Base-by-base conservation (phyloP, 2,888 invertebrate genomes). In the Chrysina gloriosa region DNA sequence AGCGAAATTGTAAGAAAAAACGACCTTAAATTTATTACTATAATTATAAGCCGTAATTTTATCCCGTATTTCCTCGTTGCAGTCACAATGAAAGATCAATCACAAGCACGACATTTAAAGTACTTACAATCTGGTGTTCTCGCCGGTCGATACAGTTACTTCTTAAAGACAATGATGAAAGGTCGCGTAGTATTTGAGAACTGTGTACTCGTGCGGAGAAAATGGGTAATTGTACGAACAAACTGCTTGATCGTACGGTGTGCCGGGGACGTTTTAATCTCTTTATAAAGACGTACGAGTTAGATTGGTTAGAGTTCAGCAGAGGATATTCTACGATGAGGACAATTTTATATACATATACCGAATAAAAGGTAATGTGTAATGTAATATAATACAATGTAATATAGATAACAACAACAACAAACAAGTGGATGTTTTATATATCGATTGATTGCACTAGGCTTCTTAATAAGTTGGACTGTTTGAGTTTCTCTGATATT, bases 151-250 rank as follows among this genome's bases (percentile, higher is more conserved):
- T 50, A 50, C 50, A 50, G 50, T 50, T 50, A 50, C 14, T 16
- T 27, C 27, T 27, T 11, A 29, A 50, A 50, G 50, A 50, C 50
- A 50, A 50, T 50, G 27, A 50, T 50, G 50, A 50, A 50, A 50
- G 50, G 50, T 50, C 50, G 50, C 50, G 29, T 16, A 29, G 50
- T 50, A 50, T 50, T 50, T 50, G 11, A 50, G 50, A 50, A 50
- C 50, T 50, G 50, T 50, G 27, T 50, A 50, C 50, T 50, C 50
- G 50, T 50, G 50, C 50, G 50, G 50, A 50, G 50, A 50, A 50
- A 50, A 50, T 50, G 27, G 50, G 27, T 50, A 50, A 50, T 50
- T 50, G 27, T 27, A 50, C 50, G 27, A 16, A 2, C 45, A 16
- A 45, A 45, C 45, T 45, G 21, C 16, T 45, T 36, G 36, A n/a